A percentile compares a stretch with the other conserved stretches of the same genome.
phyloP scores from a whole-genome alignment of 1,140 invertebrate species.

The Drosophila nigromelanica region DNA sequence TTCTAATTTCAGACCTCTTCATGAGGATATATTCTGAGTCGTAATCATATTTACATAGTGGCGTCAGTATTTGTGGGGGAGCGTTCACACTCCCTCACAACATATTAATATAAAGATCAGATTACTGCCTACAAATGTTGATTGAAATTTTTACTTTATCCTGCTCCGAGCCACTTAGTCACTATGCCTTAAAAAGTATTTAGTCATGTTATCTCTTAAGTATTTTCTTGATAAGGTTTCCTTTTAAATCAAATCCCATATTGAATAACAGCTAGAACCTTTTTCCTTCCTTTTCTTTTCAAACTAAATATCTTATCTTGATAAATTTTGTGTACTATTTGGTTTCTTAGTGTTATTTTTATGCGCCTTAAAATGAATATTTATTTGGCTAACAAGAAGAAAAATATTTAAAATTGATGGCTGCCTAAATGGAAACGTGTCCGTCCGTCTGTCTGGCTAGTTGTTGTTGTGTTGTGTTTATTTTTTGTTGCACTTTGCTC shows the following conservation, averaged over 20 bases:
- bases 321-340: not conserved
- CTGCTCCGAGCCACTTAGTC: not conserved
- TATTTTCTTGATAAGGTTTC: not conserved
- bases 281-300: not conserved
- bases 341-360: not conserved
- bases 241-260: not conserved
- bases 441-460: not conserved
- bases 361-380: conserved; percentile 41
- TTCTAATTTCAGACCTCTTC: too few relatives aligned
- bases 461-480: not conserved
- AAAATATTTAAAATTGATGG: conserved; percentile 50
- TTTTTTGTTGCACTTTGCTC: conserved; percentile 37
- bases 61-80: too few relatives aligned
- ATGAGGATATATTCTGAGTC: too few relatives aligned
- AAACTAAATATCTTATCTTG: not conserved
- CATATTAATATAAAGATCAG: too few relatives aligned
- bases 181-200: not conserved
- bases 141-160: too few relatives aligned
- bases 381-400: conserved; percentile 40
- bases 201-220: not conserved
- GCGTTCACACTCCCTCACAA: too few relatives aligned
- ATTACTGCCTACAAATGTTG: too few relatives aligned
- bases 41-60: too few relatives aligned
- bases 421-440: conserved; percentile 34
- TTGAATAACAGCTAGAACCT: conserved; percentile 3